phyloP scores from a whole-genome alignment of 2,113 vertebrate species.

The Corapipo altera region DNA sequence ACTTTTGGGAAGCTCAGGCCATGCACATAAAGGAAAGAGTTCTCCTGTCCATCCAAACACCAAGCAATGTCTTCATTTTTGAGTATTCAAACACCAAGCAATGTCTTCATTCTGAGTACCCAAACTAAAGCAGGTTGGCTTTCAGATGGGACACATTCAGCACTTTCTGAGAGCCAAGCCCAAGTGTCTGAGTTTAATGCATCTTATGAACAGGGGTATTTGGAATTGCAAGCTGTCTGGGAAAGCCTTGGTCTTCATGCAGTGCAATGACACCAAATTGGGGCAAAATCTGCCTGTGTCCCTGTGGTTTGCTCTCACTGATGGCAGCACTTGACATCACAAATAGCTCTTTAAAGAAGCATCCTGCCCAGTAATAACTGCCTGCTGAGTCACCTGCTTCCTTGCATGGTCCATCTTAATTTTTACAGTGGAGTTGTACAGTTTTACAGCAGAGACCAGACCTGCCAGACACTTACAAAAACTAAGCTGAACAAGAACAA shows the following conservation, averaged over 20 bases:
- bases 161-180: background rate
- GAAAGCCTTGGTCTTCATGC: background rate
- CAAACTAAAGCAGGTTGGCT: background rate
- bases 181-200: background rate
- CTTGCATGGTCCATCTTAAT: background rate
- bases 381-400: background rate
- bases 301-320: background rate
- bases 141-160: background rate
- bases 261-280: too few species aligned
- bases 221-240: background rate
- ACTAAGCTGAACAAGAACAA: background rate
- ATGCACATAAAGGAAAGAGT: background rate
- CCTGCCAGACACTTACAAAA: background rate
- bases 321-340: background rate
- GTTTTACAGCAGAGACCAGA: background rate
- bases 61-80: background rate
- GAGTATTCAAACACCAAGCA: background rate
- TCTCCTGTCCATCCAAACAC: background rate
- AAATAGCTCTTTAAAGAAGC: background rate
- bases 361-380: background rate
- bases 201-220: background rate
- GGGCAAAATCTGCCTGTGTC: background rate
- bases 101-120: background rate
- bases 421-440: background rate
- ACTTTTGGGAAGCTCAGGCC: background rate